Evolutionary conservation across 2,113 vertebrate species (phyloP).

Genomic region (Myotis lucifugus): DNA sequence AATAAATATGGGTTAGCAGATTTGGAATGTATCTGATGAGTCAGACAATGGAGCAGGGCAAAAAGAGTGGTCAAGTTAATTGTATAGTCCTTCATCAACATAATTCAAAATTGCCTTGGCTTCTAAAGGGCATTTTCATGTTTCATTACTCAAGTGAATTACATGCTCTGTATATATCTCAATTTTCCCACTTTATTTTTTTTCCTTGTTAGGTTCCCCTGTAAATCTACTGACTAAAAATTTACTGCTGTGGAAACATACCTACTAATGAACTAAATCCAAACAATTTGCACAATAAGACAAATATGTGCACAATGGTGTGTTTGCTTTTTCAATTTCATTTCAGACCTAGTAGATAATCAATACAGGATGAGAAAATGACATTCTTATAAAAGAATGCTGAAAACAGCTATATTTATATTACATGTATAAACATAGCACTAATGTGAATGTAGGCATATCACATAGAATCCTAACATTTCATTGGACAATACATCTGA

Average conservation of each 20-base stretch:
- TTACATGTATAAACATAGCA: background rate
- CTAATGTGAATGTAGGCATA: background rate
- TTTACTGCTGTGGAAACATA: background rate
- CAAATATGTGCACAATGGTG: background rate
- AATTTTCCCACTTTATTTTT: slow-evolving; percentile 17
- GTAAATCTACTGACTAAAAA: slow-evolving; percentile 39
- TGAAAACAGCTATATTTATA: slow-evolving; percentile 8
- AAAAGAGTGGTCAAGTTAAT: background rate
- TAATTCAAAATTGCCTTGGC: slow-evolving; percentile 26
- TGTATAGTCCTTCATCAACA: slow-evolving; percentile 37
- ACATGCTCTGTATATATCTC: background rate
- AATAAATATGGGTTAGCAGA: background rate
- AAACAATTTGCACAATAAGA: slow-evolving; percentile 49
- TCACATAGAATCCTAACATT: background rate
- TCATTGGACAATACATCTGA: background rate
- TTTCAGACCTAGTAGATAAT: slow-evolving; percentile 46
- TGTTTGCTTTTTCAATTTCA: slow-evolving; percentile 54
- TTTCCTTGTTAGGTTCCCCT: background rate
- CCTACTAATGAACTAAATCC: slow-evolving; percentile 51
- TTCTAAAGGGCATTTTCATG: slow-evolving; percentile 49
- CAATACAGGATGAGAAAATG: background rate
- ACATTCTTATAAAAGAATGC: background rate
- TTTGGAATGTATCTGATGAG: background rate
- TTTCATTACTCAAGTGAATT: slow-evolving; percentile 54
- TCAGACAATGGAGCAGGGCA: background rate